phyloP scores from a whole-genome alignment of 2,888 invertebrate genomes.

The Brenthis ino region DNA sequence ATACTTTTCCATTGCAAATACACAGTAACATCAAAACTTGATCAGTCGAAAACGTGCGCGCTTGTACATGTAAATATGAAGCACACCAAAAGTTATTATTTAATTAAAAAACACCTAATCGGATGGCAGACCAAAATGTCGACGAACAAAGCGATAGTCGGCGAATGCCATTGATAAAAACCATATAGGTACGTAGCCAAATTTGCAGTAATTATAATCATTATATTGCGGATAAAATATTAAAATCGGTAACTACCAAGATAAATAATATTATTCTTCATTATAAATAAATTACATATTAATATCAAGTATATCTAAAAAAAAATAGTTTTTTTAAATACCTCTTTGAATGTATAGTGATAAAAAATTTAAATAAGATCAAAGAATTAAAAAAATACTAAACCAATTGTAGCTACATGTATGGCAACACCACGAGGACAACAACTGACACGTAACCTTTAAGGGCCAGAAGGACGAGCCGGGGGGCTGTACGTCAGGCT shows the following conservation, averaged over 20 bases:
- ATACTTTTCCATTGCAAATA: constrained; percentile 32
- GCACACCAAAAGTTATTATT: constrained; percentile 37
- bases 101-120: constrained; percentile 12
- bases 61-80: constrained; percentile 31
- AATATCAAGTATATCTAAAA: too few relatives aligned
- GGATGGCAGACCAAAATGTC: constrained; percentile 16
- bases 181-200: constrained; percentile 11
- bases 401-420: constrained; percentile 21
- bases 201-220: neutral
- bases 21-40: constrained; percentile 50
- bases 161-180: neutral
- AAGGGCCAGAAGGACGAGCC: constrained; percentile 38
- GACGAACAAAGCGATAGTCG: constrained; percentile 15
- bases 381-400: neutral
- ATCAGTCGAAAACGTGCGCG: constrained; percentile 53
- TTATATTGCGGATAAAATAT: too few relatives aligned
- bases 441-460: constrained; percentile 32
- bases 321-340: too few relatives aligned
- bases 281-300: too few relatives aligned
- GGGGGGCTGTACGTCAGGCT: constrained; percentile 25
- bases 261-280: too few relatives aligned
- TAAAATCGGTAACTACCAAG: too few relatives aligned
- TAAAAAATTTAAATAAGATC: neutral
- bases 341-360: neutral
- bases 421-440: constrained; percentile 17